Evolutionary conservation across 2,113 vertebrate species (phyloP).

Genomic region (Hemibagrus wyckioides): DNA sequence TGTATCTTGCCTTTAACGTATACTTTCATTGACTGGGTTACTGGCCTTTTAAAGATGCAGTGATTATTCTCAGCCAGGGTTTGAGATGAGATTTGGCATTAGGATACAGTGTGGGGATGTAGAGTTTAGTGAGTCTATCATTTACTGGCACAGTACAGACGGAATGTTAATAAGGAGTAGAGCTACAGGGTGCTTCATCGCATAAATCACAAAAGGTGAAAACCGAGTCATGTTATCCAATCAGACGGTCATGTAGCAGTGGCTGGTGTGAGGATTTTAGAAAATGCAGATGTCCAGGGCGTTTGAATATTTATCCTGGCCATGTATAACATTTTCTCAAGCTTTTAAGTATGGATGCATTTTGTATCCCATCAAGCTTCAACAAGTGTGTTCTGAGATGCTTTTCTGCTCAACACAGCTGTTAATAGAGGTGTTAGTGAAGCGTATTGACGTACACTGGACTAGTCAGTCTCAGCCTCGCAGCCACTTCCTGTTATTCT

Average conservation of each 20-base stretch:
- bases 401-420: background rate
- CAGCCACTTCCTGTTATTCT: background rate
- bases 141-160: background rate
- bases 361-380: background rate
- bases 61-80: background rate
- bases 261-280: background rate
- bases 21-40: background rate
- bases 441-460: too few species aligned
- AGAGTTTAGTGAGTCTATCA: background rate
- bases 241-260: background rate
- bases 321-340: constrained; percentile 93
- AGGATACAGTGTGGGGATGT: background rate
- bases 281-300: background rate
- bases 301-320: constrained; percentile 64
- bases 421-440: background rate
- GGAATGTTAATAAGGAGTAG: background rate
- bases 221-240: background rate
- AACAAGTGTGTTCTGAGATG: background rate
- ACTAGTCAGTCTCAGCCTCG: too few species aligned
- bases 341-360: constrained; percentile 66
- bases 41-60: background rate
- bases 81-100: background rate
- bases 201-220: background rate
- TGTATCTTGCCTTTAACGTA: background rate
- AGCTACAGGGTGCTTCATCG: background rate